Conservation (phyloP, 2,888 invertebrate genomes). For the Mechanitis messenoides region DNA sequence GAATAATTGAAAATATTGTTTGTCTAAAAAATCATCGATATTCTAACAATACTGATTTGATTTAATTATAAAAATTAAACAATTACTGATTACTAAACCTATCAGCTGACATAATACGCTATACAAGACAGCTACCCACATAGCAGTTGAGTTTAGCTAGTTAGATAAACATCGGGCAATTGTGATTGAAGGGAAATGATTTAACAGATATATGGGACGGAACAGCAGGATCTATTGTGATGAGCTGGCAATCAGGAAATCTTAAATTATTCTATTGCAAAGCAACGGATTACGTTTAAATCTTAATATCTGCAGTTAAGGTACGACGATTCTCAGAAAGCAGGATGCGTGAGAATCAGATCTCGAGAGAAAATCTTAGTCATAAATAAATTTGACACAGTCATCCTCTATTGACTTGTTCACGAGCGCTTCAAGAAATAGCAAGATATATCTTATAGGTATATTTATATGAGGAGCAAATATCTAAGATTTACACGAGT, state of each 20-base stretch:
- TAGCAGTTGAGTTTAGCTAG: slow-evolving; percentile 44
- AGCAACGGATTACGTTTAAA: slow-evolving; percentile 38
- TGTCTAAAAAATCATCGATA: neutral
- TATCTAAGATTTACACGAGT: too few species aligned
- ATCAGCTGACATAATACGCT: slow-evolving; percentile 25
- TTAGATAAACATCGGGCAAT: slow-evolving; percentile 38
- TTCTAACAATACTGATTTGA: neutral
- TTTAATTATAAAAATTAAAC: neutral
- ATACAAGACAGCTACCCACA: slow-evolving; percentile 36
- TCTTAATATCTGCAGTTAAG: slow-evolving; percentile 31
- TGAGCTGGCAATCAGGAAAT: slow-evolving; percentile 41
- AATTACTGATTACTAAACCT: neutral
- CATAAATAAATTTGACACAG: slow-evolving; percentile 3
- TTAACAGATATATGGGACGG: slow-evolving; percentile 46
- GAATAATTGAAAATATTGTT: neutral
- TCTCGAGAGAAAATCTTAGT: slow-evolving; percentile 4
- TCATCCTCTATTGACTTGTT: slow-evolving; percentile 51
- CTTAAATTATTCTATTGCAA: slow-evolving; percentile 47
- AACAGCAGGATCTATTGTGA: slow-evolving; percentile 45
- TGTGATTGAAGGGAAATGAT: slow-evolving; percentile 44
- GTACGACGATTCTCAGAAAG: slow-evolving; percentile 17
- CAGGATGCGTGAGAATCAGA: slow-evolving; percentile 15
- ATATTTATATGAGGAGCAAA: neutral
- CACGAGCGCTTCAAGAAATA: slow-evolving; percentile 33
- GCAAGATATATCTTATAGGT: too few species aligned